A percentile compares a stretch with the other conserved stretches of the same genome.
These are phyloP conservation scores for Erithacus rubecula DNA, from an alignment of 2,797 vertebrate species.

Conservation along the genomic window DNA sequence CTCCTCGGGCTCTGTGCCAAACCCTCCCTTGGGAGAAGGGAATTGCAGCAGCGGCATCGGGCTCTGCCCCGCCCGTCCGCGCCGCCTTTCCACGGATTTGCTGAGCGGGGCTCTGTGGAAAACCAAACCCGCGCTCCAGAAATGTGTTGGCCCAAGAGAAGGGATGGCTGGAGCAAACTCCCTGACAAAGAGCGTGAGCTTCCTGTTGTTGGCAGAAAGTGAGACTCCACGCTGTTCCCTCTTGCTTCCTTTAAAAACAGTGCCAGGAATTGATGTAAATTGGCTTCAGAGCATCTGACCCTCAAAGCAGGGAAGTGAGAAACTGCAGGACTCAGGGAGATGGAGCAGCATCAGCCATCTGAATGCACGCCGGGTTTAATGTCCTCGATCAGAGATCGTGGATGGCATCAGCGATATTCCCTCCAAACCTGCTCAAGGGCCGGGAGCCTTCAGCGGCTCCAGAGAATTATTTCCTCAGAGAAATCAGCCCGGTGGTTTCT, in stretches of 20 bases:
- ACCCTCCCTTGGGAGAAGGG: background rate
- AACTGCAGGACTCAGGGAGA: background rate
- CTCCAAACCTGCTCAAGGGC: background rate
- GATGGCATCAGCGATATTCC: background rate
- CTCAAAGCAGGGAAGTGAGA: constrained; percentile 55
- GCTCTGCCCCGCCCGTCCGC: background rate
- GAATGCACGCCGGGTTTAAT: fast-evolving
- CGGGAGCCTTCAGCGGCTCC: background rate
- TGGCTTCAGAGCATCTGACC: constrained; percentile 46
- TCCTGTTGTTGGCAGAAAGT: constrained; percentile 68
- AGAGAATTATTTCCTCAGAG: background rate
- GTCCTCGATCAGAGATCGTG: background rate
- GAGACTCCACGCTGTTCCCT: constrained; percentile 46
- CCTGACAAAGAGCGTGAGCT: constrained; percentile 15
- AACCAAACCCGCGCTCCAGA: background rate
- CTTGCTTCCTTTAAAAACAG: constrained; percentile 64
- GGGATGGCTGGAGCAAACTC: constrained; percentile 3
- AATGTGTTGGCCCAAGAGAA: background rate
- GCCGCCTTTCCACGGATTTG: background rate
- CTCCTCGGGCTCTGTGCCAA: background rate
- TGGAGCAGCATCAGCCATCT: background rate
- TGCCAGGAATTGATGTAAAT: constrained; percentile 65
- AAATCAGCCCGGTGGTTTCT: background rate
- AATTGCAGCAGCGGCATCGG: fast-evolving
- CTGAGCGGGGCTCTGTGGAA: fast-evolving